Conservation (phyloP, 2,113 vertebrate genomes). For the Crotalus helleri region DNA sequence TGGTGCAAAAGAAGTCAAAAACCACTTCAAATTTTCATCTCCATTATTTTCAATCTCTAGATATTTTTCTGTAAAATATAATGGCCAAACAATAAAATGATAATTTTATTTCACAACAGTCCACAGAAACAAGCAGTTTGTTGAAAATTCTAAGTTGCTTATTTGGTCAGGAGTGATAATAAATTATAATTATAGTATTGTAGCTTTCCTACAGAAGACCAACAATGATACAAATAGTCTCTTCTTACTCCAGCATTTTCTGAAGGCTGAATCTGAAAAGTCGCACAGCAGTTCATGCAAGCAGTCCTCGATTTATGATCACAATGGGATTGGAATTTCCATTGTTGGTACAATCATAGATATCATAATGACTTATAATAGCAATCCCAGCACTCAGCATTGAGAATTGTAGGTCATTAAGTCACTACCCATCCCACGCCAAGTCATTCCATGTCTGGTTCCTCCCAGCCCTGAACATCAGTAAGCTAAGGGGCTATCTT, state of each 20-base stretch:
- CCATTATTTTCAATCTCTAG: conserved; percentile 86
- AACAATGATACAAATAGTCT: neutral
- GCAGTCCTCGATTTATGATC: neutral
- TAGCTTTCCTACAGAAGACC: neutral
- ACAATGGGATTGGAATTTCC: neutral
- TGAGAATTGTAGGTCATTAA: neutral
- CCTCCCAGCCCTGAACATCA: neutral
- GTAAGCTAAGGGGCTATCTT: neutral
- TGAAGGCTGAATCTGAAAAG: neutral
- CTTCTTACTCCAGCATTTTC: neutral
- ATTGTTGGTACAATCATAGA: neutral
- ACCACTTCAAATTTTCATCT: conserved; percentile 81
- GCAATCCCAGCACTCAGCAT: neutral
- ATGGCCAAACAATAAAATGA: neutral
- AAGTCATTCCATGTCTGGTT: neutral
- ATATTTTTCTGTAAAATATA: conserved; percentile 67
- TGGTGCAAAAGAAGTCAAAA: conserved; percentile 88
- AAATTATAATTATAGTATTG: neutral
- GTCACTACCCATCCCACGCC: neutral
- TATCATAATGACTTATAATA: neutral
- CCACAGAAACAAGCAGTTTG: neutral
- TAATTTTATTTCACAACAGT: neutral
- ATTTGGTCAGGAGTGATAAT: neutral
- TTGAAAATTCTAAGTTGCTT: neutral
- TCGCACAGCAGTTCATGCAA: neutral